These are phyloP conservation scores for Heteractis magnifica DNA, from an alignment of 92 coral and sea anemone species.

Conservation along the genomic window DNA sequence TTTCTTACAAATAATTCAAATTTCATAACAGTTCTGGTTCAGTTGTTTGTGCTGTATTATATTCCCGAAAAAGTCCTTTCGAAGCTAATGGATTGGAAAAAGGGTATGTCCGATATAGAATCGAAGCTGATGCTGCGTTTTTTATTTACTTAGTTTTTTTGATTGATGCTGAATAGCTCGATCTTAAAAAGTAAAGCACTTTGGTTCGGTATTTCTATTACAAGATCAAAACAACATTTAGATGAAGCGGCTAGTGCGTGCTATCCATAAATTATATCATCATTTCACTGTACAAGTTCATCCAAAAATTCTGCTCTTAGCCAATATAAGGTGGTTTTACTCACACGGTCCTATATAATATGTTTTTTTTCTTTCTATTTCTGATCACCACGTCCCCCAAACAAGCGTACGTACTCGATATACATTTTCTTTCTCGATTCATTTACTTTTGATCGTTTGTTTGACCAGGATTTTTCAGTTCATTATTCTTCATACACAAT, in stretches of 20 bases:
- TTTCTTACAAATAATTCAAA: not conserved
- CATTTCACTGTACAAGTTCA: too few species aligned
- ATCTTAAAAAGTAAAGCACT: not conserved
- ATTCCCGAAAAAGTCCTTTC: not conserved
- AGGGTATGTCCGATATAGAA: not conserved
- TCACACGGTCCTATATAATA: too few species aligned
- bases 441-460: too few species aligned
- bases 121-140: not conserved
- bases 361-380: too few species aligned
- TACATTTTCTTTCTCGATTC: too few species aligned
- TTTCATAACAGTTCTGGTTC: not conserved
- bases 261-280: too few species aligned
- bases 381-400: too few species aligned
- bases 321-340: too few species aligned
- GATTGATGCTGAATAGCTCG: not conserved
- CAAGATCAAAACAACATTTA: not conserved
- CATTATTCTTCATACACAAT: too few species aligned
- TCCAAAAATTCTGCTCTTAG: too few species aligned
- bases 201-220: not conserved
- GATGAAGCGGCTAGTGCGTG: not conserved
- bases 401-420: too few species aligned
- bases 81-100: not conserved
- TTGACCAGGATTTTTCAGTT: too few species aligned
- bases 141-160: not conserved
- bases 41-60: not conserved